These are phyloP conservation scores for Erythrolamprus reginae DNA, from an alignment of 2,113 vertebrate genomes.

Conservation along the genomic window DNA sequence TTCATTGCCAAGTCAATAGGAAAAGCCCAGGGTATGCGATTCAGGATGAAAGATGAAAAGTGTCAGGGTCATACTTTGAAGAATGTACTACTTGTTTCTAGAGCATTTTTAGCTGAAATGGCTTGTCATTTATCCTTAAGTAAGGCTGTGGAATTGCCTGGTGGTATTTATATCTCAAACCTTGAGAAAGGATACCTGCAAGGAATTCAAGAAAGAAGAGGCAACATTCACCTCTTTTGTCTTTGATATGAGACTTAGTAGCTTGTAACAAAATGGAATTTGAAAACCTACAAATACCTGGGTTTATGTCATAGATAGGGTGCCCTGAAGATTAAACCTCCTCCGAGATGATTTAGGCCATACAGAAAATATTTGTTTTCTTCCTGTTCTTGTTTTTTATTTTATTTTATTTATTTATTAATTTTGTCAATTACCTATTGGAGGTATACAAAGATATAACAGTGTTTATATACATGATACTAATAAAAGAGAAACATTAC, in stretches of 20 bases:
- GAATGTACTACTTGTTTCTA: background rate
- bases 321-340: background rate
- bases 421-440: too few species aligned
- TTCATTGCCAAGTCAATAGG: background rate
- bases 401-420: too few species aligned
- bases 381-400: background rate
- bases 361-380: background rate
- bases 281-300: background rate
- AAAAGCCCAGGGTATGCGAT: background rate
- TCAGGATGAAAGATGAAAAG: background rate
- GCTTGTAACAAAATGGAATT: background rate
- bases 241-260: background rate
- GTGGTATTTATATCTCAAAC: background rate
- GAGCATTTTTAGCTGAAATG: background rate
- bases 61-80: background rate
- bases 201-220: background rate
- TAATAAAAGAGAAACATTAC: too few species aligned
- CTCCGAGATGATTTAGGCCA: background rate
- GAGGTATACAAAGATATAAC: too few species aligned
- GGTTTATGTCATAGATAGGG: background rate
- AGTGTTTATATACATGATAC: too few species aligned
- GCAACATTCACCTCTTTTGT: background rate
- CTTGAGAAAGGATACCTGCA: background rate
- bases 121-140: background rate
- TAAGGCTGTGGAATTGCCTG: background rate